Evolutionary conservation across 1,140 invertebrate genomes (phyloP).

Genomic region (Drosophila orena): DNA sequence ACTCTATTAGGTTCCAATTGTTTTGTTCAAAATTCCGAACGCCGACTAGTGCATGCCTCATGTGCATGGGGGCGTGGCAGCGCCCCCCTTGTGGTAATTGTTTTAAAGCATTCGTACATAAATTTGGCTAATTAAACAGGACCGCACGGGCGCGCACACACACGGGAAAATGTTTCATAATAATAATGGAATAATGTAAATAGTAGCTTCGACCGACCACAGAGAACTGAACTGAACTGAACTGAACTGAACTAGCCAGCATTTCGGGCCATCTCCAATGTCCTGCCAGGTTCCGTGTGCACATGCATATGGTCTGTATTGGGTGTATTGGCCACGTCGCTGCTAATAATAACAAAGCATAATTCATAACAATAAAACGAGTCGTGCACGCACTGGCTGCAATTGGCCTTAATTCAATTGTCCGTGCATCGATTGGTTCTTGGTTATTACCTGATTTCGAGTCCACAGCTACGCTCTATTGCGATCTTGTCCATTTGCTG

Average conservation of each 20-base stretch:
- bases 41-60: constrained; percentile 22
- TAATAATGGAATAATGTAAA: constrained; percentile 73
- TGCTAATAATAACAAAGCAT: constrained; percentile 25
- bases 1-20: constrained; percentile 51
- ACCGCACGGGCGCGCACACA: constrained; percentile 27
- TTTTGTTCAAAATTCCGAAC: constrained; percentile 40
- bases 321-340: constrained; percentile 13
- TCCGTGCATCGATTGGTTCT: constrained; percentile 36
- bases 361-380: constrained; percentile 44
- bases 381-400: constrained; percentile 23
- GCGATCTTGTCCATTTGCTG: background rate
- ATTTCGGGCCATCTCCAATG: background rate
- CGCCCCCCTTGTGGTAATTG: constrained; percentile 55
- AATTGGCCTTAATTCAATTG: constrained; percentile 55
- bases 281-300: background rate
- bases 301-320: constrained; percentile 17
- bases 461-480: background rate
- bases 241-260: constrained; percentile 13
- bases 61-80: constrained; percentile 11
- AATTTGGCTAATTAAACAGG: constrained; percentile 78
- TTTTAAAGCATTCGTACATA: constrained; percentile 74
- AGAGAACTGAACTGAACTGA: constrained; percentile 10
- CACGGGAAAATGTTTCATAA: constrained; percentile 54
- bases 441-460: constrained; percentile 29
- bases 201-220: constrained; percentile 42